Evolutionary conservation across 2,113 vertebrate genomes (phyloP).

Genomic region (Rynchops niger): DNA sequence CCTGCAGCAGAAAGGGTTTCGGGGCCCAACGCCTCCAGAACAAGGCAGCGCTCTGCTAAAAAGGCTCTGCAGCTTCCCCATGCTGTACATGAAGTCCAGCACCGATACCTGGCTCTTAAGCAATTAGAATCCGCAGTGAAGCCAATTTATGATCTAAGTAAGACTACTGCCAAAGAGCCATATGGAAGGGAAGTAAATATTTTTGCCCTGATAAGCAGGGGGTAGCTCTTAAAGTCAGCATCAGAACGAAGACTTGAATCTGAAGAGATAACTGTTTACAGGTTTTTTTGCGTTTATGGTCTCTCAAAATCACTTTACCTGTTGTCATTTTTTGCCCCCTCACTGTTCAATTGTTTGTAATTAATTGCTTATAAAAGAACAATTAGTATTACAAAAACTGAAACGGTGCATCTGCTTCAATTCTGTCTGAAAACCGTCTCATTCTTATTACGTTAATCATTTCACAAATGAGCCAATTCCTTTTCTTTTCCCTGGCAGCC

Average conservation of each 20-base stretch:
- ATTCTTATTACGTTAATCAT: not conserved
- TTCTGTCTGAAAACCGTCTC: not conserved
- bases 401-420: not conserved
- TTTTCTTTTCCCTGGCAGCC: not conserved
- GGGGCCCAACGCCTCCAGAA: not conserved
- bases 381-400: not conserved
- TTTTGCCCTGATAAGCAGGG: not conserved
- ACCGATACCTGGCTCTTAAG: not conserved
- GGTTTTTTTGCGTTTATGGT: not conserved
- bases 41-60: fast-evolving
- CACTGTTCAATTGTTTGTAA: not conserved
- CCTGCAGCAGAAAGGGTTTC: not conserved
- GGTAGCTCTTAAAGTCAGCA: not conserved
- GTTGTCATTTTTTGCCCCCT: not conserved
- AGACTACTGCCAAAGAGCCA: not conserved
- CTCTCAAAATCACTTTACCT: not conserved
- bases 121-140: not conserved
- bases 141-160: not conserved
- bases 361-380: not conserved
- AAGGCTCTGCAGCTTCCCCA: not conserved
- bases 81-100: not conserved
- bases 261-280: not conserved
- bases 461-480: not conserved
- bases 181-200: conserved; percentile 21
- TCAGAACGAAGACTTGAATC: not conserved